Percentiles rank a stretch among this genome's conserved stretches.
Evolutionary conservation across 1,140 invertebrate genomes (phyloP).

Genomic region (Lepidurus arcticus): DNA sequence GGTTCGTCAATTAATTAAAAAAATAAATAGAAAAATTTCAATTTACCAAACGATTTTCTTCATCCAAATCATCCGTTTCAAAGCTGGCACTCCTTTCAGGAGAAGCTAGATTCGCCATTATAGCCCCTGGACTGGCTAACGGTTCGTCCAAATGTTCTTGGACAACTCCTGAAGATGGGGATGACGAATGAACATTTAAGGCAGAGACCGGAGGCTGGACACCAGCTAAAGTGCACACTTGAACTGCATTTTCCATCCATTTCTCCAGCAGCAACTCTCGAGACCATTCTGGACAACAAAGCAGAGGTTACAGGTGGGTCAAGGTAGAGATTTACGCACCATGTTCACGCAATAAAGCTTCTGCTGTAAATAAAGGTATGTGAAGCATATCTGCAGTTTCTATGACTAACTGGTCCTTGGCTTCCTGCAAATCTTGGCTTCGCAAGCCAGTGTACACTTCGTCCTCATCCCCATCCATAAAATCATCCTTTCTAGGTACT

Average conservation of each 20-base stretch:
- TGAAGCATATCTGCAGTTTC: constrained; percentile 70
- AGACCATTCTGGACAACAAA: constrained; percentile 59
- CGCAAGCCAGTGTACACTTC: constrained; percentile 59
- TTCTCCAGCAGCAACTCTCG: constrained; percentile 60
- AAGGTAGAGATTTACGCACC: constrained; percentile 46
- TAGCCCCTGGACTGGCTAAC: background rate
- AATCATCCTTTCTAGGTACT: constrained; percentile 38
- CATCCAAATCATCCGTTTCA: background rate
- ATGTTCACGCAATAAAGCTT: constrained; percentile 62
- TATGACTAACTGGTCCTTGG: constrained; percentile 64
- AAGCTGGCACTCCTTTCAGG: constrained; percentile 9
- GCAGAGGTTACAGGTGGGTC: constrained; percentile 10
- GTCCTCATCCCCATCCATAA: constrained; percentile 42
- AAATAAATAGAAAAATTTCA: background rate
- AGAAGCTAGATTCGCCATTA: background rate
- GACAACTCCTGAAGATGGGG: background rate
- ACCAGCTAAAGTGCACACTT: constrained; percentile 62
- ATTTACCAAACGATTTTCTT: background rate
- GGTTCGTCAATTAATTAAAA: background rate
- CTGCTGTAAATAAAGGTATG: constrained; percentile 65
- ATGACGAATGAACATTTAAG: constrained; percentile 38
- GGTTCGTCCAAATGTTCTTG: constrained; percentile 18
- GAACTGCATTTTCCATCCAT: constrained; percentile 62
- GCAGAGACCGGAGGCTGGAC: constrained; percentile 55
- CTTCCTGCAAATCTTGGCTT: constrained; percentile 66